Evolutionary conservation across 2,888 invertebrate genomes (phyloP), one percentile per base, ranked within the genome.

Genomic region (Drosophila pullipes): DNA sequence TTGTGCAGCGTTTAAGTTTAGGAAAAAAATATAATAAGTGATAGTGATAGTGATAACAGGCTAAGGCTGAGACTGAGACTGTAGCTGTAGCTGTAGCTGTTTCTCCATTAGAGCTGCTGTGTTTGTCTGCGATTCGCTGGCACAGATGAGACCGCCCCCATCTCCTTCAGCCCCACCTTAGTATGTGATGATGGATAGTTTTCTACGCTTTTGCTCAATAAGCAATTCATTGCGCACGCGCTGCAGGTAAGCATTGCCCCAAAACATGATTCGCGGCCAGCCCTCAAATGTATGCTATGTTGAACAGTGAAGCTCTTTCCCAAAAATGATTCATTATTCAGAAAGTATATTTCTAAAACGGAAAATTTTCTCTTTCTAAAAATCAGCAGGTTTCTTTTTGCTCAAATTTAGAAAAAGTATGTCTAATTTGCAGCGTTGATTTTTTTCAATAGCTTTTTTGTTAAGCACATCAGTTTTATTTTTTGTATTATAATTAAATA

Each of bases 121-220:
- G 41, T n/a, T 55, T 55, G 57, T 53, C 39, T 28, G 47, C 53
- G 53, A 30, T 49, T 53, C 28, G 31, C 49, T 57, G 37, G 31
- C 54, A 54, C 62, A 76, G 54, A 63, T 75, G 69, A 54, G 61
- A 28, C 50, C 28, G 18, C 18, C 30, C 37, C n/a, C 52, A 50
- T 49, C 39, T 25, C 47, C 33, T 39, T 22, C 25, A 58, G 22
- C 47, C 22, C 30, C 35, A 59, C 4, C 50, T 52, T 44, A 44
- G 49, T 54, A 64, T 44, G 53, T 53, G 70, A 84, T 81, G 83
- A 82, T 85, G 88, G 88, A 87, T 81, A 85, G 88, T 85, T 84
- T 86, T 78, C 78, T 86, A 70, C 86, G 83, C 59, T 80, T 85
- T 72, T 86, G 78, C 75, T 78, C 85, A 66, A 72, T 72, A 28